Evolutionary conservation across 2,888 invertebrate species (phyloP).

Genomic region (Acronicta alni): DNA sequence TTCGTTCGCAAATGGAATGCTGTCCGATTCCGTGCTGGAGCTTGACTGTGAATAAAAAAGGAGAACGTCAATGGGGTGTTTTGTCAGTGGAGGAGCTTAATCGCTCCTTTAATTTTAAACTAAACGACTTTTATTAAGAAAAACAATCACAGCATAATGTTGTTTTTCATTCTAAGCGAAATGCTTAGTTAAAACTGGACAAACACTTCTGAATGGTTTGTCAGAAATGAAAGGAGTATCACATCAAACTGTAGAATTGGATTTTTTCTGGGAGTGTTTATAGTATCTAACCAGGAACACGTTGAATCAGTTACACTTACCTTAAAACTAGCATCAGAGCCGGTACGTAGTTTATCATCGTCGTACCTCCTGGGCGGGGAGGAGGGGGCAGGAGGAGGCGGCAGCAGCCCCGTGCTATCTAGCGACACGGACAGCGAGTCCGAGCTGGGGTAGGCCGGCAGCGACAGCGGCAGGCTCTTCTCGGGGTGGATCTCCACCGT

Average conservation of each 20-base stretch:
- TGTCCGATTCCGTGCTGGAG: conserved; percentile 98
- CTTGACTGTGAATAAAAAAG: conserved; percentile 91
- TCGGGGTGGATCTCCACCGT: conserved; percentile 90
- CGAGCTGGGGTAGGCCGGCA: conserved; percentile 91
- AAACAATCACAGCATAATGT: too few species aligned
- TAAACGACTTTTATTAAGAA: too few species aligned
- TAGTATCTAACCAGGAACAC: too few species aligned
- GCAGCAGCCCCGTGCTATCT: conserved; percentile 90
- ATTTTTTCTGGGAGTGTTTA: too few species aligned
- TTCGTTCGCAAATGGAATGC: conserved; percentile 99
- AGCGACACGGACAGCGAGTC: conserved; percentile 91
- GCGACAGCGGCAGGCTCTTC: conserved; percentile 89
- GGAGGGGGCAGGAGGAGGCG: conserved; percentile 91
- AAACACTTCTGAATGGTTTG: too few species aligned
- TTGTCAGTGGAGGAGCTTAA: too few species aligned
- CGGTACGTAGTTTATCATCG: conserved; percentile 90
- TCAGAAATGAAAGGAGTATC: too few species aligned
- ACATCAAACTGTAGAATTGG: too few species aligned
- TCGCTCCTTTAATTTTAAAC: too few species aligned
- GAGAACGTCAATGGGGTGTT: conserved; percentile 6
- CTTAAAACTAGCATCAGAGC: conserved; percentile 95
- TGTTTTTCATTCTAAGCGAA: too few species aligned
- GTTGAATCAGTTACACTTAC: conserved; percentile 74
- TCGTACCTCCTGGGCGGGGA: conserved; percentile 89
- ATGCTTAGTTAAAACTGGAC: too few species aligned